Evolutionary conservation across 2,113 vertebrate species (phyloP).

Genomic region (Pipra filicauda): DNA sequence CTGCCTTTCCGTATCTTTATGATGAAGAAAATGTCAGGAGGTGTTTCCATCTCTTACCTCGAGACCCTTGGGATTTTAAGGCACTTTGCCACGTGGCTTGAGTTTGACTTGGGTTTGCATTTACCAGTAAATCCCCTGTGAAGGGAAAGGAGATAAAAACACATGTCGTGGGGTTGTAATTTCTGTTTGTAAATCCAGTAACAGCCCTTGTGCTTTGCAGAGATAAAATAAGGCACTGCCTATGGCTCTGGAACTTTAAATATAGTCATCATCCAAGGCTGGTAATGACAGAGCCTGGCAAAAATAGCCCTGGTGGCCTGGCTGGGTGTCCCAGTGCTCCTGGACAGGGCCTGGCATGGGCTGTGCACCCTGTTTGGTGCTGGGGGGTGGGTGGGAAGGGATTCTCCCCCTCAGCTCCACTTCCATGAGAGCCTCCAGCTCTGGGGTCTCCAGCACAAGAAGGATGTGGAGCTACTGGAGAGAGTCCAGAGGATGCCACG

Average conservation of each 20-base stretch:
- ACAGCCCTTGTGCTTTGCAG: neutral
- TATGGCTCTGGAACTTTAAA: slow-evolving; percentile 40
- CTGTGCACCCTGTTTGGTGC: neutral
- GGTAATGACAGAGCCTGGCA: slow-evolving; percentile 65
- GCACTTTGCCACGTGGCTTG: neutral
- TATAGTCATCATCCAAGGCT: slow-evolving; percentile 43
- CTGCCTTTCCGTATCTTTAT: rapidly evolving
- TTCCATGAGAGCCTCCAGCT: neutral
- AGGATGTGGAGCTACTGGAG: neutral
- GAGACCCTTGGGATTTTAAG: neutral
- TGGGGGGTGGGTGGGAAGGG: neutral
- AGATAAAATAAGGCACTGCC: neutral
- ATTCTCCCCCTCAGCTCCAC: neutral
- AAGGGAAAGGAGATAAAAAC: neutral
- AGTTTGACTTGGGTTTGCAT: neutral
- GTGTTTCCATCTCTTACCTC: neutral
- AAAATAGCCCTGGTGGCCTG: slow-evolving; percentile 68
- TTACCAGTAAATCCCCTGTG: neutral
- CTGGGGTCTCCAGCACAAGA: neutral
- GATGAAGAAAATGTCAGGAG: neutral
- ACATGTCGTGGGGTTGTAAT: neutral
- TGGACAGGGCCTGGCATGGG: neutral
- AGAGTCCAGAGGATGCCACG: rapidly evolving
- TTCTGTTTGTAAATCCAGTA: neutral
- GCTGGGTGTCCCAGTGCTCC: neutral